Evolutionary conservation across 1,140 invertebrate genomes (phyloP).

Genomic region (Danaus melanippus): DNA sequence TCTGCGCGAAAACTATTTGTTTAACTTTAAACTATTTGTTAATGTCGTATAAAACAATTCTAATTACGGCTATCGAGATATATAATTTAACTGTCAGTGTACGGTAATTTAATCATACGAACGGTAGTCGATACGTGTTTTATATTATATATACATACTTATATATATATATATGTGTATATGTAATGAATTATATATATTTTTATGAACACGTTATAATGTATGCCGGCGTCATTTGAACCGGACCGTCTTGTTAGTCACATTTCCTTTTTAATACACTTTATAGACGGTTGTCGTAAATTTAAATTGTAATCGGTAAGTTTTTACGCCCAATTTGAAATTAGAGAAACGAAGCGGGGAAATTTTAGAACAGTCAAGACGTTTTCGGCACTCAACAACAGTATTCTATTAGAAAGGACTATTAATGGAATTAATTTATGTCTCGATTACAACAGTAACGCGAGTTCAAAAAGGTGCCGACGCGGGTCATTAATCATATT

Average conservation of each 20-base stretch:
- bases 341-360: constrained; percentile 52
- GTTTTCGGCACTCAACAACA: constrained; percentile 33
- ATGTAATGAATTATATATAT: constrained; percentile 18
- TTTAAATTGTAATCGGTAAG: constrained; percentile 63
- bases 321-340: constrained; percentile 66
- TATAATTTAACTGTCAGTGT: constrained; percentile 5
- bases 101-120: constrained; percentile 14
- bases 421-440: constrained; percentile 71
- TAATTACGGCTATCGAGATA: too few relatives aligned
- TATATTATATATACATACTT: constrained; percentile 14
- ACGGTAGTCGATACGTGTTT: constrained; percentile 22
- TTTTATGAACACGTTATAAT: constrained; percentile 24
- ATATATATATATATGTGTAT: too few relatives aligned
- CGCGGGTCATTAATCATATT: constrained; percentile 66
- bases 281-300: constrained; percentile 55
- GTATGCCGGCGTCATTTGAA: constrained; percentile 26
- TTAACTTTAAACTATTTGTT: constrained; percentile 39
- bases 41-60: too few relatives aligned
- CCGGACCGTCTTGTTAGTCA: constrained; percentile 51
- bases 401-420: constrained; percentile 67
- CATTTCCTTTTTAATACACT: constrained; percentile 44
- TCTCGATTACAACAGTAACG: constrained; percentile 62
- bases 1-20: constrained; percentile 64
- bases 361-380: constrained; percentile 35
- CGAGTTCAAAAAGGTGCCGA: constrained; percentile 61